These are phyloP conservation scores for Platycheirus rosarum DNA, from an alignment of 2,888 invertebrate genomes.

Conservation along the genomic window DNA sequence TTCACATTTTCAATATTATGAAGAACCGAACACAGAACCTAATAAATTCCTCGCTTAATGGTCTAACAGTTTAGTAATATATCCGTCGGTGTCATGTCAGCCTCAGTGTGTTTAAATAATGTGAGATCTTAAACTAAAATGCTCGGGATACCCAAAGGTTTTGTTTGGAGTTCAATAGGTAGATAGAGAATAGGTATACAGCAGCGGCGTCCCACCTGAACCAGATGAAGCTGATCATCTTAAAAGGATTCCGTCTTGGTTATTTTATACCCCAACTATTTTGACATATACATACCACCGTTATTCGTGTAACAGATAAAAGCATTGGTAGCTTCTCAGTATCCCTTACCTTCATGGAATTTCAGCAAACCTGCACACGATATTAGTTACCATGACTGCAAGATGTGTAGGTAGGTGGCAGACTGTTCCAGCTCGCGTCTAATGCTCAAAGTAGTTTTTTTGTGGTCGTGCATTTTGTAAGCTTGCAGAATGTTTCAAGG, in stretches of 20 bases:
- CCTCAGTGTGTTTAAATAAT: slow-evolving; percentile 41
- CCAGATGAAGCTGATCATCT: slow-evolving; percentile 22
- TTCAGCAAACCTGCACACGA: not conserved
- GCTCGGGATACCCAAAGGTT: slow-evolving; percentile 13
- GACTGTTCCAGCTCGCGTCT: not conserved
- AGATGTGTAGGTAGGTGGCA: slow-evolving; percentile 9
- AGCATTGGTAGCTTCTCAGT: not conserved
- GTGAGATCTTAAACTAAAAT: slow-evolving; percentile 20
- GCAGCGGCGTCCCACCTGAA: not conserved
- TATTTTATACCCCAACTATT: slow-evolving; percentile 29
- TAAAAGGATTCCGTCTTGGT: slow-evolving; percentile 24
- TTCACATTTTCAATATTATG: not conserved
- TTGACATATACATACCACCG: slow-evolving; percentile 6
- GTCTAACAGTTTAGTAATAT: slow-evolving; percentile 30
- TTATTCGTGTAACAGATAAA: not conserved
- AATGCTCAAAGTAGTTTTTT: not conserved
- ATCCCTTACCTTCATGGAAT: not conserved
- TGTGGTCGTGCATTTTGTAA: slow-evolving; percentile 13
- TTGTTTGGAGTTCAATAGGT: slow-evolving; percentile 44
- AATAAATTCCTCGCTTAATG: not conserved
- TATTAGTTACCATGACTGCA: no score
- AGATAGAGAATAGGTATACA: no score
- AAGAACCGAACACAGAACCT: not conserved
- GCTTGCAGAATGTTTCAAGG: not conserved
- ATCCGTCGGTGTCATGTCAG: slow-evolving; percentile 24